Percentiles rank a stretch among this genome's conserved stretches.
Evolutionary conservation across 2,888 invertebrate species (phyloP).

Genomic region (Eilema sororculum): DNA sequence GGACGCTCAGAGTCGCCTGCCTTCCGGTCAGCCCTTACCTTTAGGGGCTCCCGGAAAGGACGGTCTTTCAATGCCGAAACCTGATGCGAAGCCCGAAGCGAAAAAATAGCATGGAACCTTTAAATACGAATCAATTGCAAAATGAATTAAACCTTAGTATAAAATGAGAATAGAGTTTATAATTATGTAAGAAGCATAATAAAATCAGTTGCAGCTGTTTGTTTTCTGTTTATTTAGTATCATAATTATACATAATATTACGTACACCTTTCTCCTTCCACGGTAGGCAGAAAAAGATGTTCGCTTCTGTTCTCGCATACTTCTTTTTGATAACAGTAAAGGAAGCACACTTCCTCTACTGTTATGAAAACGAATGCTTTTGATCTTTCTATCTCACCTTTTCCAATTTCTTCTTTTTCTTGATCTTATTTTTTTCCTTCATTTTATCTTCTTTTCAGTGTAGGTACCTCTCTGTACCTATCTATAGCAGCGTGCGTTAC

Average conservation of each 20-base stretch:
- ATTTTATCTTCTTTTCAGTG: no score
- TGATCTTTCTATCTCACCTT: no score
- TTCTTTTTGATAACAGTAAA: not conserved
- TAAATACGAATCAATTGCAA: not conserved
- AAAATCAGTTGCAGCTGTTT: constrained; percentile 66
- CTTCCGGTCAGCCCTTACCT: not conserved
- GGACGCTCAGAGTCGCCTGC: constrained; percentile 22
- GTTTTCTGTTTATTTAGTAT: not conserved
- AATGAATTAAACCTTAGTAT: not conserved
- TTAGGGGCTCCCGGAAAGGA: constrained; percentile 33
- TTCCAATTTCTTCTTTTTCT: no score
- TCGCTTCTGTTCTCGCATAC: not conserved
- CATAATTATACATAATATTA: not conserved
- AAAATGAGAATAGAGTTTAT: not conserved
- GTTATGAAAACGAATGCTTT: no score
- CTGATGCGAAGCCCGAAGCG: constrained; percentile 39
- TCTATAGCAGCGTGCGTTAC: no score
- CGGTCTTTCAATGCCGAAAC: constrained; percentile 28
- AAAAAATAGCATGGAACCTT: constrained; percentile 40
- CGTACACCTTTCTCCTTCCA: not conserved
- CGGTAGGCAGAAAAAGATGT: not conserved
- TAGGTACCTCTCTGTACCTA: no score
- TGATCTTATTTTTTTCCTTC: no score
- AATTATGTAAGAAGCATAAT: constrained; percentile 54
- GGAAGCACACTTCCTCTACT: no score